Base-by-base conservation (phyloP, 2,888 invertebrate genomes). In the Cataglyphis cursor region DNA sequence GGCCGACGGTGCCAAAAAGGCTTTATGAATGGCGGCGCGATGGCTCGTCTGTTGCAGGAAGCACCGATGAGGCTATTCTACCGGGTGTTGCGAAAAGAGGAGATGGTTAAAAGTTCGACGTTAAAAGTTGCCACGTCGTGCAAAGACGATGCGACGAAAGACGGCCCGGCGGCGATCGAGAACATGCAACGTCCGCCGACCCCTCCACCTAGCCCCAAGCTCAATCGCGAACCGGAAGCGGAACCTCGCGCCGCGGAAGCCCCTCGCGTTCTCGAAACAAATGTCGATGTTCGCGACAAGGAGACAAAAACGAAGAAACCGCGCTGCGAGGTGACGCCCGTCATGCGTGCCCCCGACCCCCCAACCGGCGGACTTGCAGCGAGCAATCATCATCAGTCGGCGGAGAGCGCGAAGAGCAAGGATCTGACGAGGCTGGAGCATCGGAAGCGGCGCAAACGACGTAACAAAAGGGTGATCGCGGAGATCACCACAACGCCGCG, bases 401-500 rank as follows among this genome's bases (percentile, higher is more conserved):
- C 62, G 28, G 85, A 88, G 54, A 82, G 62, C n/a, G 70, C 82
- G 74, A 93, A 89, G 81, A 85, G 86, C 5, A 85, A 85, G 15
- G 93, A 93, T 74, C 48, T 90, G 24, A 82, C 89, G 0, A 93
- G 92, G 54, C 31, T 92, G 41, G 94, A 94, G 54, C 94, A 94
- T 41, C 91, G 90, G 8, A 94, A 94, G 80, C 89, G 92, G 5
- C 92, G 90, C 72, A 93, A 92, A 66, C 92, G 93, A 41, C 90
- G 93, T 0, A 94, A 93, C 82, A 94, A 94, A 61, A 91, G 94
- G 0, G 92, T 94, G 6, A 94, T 94, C n/a, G 94, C 94, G 3
- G 94, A 94, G 61, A 94, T 94, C 44, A 94, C 94, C 1, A 94
- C 94, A 0, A 94, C 92, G 1, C 94, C 94, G 1, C 87, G 93